Evolutionary conservation across 30 jellyfish, hydroid and myxozoan species (phyloP).

Genomic region (Catostylus mosaicus): DNA sequence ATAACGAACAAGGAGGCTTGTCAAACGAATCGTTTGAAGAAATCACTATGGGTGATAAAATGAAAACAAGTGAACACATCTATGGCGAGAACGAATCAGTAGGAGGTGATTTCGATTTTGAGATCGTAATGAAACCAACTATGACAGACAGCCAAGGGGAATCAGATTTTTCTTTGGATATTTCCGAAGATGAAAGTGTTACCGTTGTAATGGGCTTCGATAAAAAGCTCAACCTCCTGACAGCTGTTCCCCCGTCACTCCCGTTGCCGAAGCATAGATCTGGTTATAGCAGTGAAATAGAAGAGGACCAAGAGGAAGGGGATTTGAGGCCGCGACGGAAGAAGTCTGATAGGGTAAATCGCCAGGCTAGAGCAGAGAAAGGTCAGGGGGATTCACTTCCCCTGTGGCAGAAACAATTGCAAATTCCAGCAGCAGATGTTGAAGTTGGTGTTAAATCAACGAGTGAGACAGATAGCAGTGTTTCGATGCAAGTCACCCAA

Average conservation of each 20-base stretch:
- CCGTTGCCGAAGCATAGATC: slow-evolving; percentile 35
- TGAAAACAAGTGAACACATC: not conserved
- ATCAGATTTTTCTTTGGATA: slow-evolving; percentile 49
- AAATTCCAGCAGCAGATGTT: too few relatives aligned
- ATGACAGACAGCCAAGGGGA: slow-evolving; percentile 40
- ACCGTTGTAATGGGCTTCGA: slow-evolving; percentile 55
- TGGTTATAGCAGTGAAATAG: slow-evolving; percentile 68
- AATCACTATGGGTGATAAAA: slow-evolving; percentile 17
- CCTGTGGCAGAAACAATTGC: too few relatives aligned
- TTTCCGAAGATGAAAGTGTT: slow-evolving; percentile 63
- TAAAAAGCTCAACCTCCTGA: slow-evolving; percentile 23
- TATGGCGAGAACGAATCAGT: not conserved
- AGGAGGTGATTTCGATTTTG: slow-evolving; percentile 19
- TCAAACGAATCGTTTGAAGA: slow-evolving; percentile 40
- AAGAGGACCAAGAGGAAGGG: slow-evolving; percentile 46
- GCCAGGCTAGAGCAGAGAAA: too few relatives aligned
- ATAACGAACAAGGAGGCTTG: slow-evolving; percentile 13
- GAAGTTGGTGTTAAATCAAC: too few relatives aligned
- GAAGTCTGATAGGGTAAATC: too few relatives aligned
- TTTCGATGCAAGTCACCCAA: too few relatives aligned
- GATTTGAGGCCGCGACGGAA: slow-evolving; percentile 6
- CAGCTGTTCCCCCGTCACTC: slow-evolving; percentile 8
- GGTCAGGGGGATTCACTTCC: too few relatives aligned
- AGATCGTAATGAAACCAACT: slow-evolving; percentile 50
- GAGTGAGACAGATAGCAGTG: too few relatives aligned